A percentile compares a stretch with the other conserved stretches of the same genome.
These are phyloP conservation scores for Calycopis cecrops DNA, from an alignment of 1,140 invertebrate species.

Conservation along the genomic window DNA sequence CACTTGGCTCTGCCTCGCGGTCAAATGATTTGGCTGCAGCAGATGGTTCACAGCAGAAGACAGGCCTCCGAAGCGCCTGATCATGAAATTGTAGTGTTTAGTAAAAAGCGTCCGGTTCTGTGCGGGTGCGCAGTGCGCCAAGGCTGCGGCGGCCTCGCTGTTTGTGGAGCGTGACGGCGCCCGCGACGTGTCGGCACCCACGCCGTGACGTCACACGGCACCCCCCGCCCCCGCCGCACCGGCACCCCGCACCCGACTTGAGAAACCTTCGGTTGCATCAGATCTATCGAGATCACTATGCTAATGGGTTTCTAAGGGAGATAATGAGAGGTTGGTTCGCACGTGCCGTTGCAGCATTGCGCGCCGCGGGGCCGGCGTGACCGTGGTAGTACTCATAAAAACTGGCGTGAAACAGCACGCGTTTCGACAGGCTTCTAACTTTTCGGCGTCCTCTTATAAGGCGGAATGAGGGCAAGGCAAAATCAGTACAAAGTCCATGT, in stretches of 20 bases:
- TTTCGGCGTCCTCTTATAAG: too few species aligned
- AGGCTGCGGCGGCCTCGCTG: constrained; percentile 65
- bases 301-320: neutral
- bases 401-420: too few species aligned
- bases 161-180: constrained; percentile 70
- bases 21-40: too few species aligned
- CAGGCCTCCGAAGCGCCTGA: constrained; percentile 21
- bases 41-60: neutral
- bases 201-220: constrained; percentile 51
- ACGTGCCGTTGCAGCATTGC: too few species aligned
- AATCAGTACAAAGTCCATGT: too few species aligned
- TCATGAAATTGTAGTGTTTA: constrained; percentile 31
- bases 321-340: too few species aligned
- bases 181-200: constrained; percentile 53
- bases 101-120: constrained; percentile 47
- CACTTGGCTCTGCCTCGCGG: too few species aligned
- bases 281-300: constrained; percentile 2
- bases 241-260: neutral
- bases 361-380: too few species aligned
- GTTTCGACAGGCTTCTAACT: too few species aligned
- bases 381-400: too few species aligned
- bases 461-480: too few species aligned
- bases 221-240: constrained; percentile 13
- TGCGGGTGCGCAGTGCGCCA: constrained; percentile 60
- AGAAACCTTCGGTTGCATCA: neutral